Base-by-base conservation (phyloP, 2,888 invertebrate genomes). In the Pardosa pseudoannulata region DNA sequence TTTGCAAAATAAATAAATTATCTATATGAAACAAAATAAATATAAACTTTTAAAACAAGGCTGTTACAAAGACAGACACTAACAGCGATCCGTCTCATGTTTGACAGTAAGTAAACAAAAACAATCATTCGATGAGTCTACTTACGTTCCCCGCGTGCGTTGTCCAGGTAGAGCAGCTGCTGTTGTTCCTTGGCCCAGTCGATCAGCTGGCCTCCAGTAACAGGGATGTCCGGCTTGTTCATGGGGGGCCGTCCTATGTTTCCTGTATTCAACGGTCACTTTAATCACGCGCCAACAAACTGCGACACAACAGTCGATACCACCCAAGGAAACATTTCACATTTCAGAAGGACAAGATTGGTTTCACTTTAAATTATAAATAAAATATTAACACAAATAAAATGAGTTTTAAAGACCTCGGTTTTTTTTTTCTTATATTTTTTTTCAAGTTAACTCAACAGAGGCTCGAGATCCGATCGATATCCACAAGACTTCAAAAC, bases 111-210 rank as follows among this genome's bases (percentile, higher is more conserved):
- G 81, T 81, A 83, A 83, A 83, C 82, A 83, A 83, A 71, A 83
- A 64, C 72, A 83, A 28, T 65, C 67, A 36, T 50, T 39, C 27
- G 56, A 36, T 62, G 31, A 64, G 56, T 78, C 13, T 85, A 86
- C 85, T 86, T 86, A 86, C 85, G 79, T 68, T 86, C 79, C 68
- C 79, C 85, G 28, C 79, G 85, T 64, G 79, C 62, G 79, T 79
- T 79, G 79, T 85, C 85, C 79, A 85, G 73, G 79, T 74, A 86
- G 31, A 79, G 79, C 79, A 86, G 79, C 85, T 86, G 85, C 85
- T 86, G 85, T 73, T 86, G 85, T 79, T 86, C 85, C 74, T 86
- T 86, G 85, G 85, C 79, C 85, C 85, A 86, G 85, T 86, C 85
- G 56, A 79, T 86, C 79, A 86, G 85, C 85, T 86, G 85, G 85